These are phyloP conservation scores for Diarsia brunnea DNA, from an alignment of 2,888 invertebrate species.

Conservation along the genomic window DNA sequence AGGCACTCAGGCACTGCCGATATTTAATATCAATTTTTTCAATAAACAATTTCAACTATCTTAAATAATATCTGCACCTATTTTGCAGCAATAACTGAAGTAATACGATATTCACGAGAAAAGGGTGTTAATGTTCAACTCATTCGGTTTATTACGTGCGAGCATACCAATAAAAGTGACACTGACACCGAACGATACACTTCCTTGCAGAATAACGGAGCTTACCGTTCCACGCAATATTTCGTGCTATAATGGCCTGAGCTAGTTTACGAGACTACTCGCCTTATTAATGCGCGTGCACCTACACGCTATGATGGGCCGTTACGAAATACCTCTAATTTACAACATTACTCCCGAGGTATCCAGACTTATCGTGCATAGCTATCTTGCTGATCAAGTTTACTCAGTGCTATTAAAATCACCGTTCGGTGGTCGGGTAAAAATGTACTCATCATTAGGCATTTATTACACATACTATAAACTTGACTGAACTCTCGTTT, in stretches of 20 bases:
- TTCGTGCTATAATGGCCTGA: conserved; percentile 70
- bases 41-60: too few relatives aligned
- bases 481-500: neutral
- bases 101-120: neutral
- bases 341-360: conserved; percentile 25
- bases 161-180: conserved; percentile 63
- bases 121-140: conserved; percentile 37
- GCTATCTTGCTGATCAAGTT: conserved; percentile 27
- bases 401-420: conserved; percentile 23
- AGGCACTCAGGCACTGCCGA: too few relatives aligned
- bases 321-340: conserved; percentile 39
- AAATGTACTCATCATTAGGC: neutral
- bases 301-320: conserved; percentile 29
- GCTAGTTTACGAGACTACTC: conserved; percentile 50
- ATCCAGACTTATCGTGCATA: conserved; percentile 36
- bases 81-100: too few relatives aligned
- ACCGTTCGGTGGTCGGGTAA: conserved; percentile 15
- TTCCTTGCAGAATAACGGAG: conserved; percentile 77
- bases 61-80: too few relatives aligned
- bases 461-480: conserved; percentile 1
- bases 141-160: conserved; percentile 30
- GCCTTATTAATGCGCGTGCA: conserved; percentile 39
- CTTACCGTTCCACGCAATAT: conserved; percentile 81
- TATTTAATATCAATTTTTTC: too few relatives aligned
- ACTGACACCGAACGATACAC: conserved; percentile 72